A percentile compares a stretch with the other conserved stretches of the same genome.
These are phyloP conservation scores for Sturnus vulgaris DNA, from an alignment of 2,113 vertebrate species.

Conservation along the genomic window DNA sequence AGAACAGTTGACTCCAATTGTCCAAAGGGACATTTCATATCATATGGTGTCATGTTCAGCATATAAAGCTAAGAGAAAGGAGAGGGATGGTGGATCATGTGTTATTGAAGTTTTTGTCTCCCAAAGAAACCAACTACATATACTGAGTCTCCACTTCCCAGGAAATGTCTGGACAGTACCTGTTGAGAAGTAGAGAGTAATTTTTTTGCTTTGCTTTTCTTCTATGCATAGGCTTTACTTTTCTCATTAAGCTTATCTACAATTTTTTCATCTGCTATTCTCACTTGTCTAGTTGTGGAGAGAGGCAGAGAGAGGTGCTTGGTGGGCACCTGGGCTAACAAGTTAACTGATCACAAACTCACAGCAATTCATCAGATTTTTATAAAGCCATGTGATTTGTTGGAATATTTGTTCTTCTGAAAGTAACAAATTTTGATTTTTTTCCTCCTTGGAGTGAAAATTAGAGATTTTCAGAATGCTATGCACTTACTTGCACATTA, in stretches of 20 bases:
- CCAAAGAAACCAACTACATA: rapidly evolving
- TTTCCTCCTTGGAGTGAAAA: background rate
- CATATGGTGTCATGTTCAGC: rapidly evolving
- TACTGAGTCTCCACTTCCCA: background rate
- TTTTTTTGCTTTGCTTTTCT: background rate
- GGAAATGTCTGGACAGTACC: rapidly evolving
- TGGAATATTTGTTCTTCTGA: background rate
- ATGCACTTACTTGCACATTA: background rate
- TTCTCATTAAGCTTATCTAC: background rate
- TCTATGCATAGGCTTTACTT: background rate
- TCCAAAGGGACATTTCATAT: background rate
- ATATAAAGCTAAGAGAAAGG: background rate
- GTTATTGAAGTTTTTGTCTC: background rate
- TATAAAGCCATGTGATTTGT: background rate
- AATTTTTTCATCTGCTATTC: background rate
- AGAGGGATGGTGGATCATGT: rapidly evolving
- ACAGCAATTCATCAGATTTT: background rate
- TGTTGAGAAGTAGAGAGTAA: background rate
- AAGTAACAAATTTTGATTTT: background rate
- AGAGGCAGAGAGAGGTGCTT: background rate
- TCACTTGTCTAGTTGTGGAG: too few species aligned
- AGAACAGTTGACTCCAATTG: background rate
- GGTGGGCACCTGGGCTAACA: background rate
- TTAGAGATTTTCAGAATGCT: background rate
- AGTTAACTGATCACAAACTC: background rate